Base-by-base conservation (phyloP, 2,797 vertebrate genomes). In the Chromobotia macracanthus region DNA sequence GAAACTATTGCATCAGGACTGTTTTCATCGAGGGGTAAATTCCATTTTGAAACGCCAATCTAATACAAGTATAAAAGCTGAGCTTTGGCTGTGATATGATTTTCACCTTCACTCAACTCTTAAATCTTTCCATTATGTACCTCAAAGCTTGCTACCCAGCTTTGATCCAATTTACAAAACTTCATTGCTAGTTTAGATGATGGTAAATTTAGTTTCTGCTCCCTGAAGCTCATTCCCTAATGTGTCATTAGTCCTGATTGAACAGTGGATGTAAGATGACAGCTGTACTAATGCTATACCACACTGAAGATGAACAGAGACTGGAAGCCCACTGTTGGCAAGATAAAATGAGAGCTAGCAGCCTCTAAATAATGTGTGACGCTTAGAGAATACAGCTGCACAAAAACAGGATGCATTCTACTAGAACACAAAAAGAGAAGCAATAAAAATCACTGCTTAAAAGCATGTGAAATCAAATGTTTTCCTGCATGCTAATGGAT, bases 181-280 rank as follows among this genome's bases (percentile, higher is more conserved):
- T 68, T 63, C 38, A 77, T 70, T 64, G 51, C 38, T 38, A 74
- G 35, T 75, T 66, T 63, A 65, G 53, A 75, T 72, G 61, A 77
- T 28, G 60, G 48, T 70, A 76, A 75, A 82, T 73, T 28, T 74
- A 63, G 44, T 44, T 56, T 12, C 35, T 44, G 68, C 68, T 68
- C 72, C 61, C 48, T 46, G 23, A 70, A 66, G 70, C 72, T 51
- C 44, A 51, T 53, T 83, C 77, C 65, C 67, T 44, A 55, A 71
- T 61, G 74, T 15, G 15, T 75, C 53, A 35, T 73, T 68, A 77
- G 48, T 82, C 82, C 75, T 44, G 44, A 75, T 79, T 53, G 82
- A 68, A 46, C 31, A 80, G 16, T 64, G 46, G 48, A 83, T 85
- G 65, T n/a, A 28, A 78, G 55, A 77, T 83, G 82, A 72, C 77